A percentile compares a stretch with the other conserved stretches of the same genome.
Conservation (phyloP, 2,113 vertebrate species). For the Macrotis lagotis region DNA sequence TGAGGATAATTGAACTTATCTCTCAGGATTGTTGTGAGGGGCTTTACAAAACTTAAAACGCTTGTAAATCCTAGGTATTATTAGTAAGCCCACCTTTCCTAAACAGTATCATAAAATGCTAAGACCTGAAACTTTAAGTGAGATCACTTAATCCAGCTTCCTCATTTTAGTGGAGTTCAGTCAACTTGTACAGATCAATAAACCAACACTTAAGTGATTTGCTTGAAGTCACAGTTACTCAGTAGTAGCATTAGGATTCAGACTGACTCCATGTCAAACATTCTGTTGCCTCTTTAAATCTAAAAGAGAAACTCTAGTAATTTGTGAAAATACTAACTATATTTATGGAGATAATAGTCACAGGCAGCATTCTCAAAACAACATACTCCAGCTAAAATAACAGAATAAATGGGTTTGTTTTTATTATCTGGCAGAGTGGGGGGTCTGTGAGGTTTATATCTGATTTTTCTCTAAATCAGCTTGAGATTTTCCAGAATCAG, state of each 20-base stretch:
- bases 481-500: background rate
- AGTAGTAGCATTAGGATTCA: background rate
- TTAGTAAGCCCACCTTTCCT: background rate
- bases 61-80: background rate
- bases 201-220: background rate
- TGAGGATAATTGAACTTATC: background rate
- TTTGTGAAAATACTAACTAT: background rate
- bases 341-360: background rate
- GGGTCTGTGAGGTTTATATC: background rate
- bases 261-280: background rate
- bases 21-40: background rate
- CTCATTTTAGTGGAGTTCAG: background rate
- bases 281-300: background rate
- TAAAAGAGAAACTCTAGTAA: conserved; percentile 17
- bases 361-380: too few species aligned
- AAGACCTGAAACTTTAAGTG: background rate
- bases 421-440: background rate
- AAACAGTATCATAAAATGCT: background rate
- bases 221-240: background rate
- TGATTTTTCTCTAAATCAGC: background rate
- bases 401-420: background rate
- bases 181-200: background rate
- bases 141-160: background rate
- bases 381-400: background rate
- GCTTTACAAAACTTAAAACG: background rate